These are phyloP conservation scores for Pseudoatta argentina DNA, from an alignment of 1,140 invertebrate species.

Conservation along the genomic window DNA sequence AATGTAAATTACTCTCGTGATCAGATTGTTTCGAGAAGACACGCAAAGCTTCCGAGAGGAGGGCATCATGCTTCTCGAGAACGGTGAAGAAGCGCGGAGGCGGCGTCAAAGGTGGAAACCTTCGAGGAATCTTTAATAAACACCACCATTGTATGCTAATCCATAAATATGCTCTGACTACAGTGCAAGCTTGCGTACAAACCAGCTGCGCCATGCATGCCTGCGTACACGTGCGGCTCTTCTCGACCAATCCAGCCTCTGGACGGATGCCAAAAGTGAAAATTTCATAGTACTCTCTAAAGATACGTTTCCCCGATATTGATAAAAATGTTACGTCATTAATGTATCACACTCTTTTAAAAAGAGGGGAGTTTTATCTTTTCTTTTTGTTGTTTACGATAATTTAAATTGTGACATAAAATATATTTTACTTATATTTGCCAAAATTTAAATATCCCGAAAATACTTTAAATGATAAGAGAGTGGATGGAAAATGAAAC, in stretches of 20 bases:
- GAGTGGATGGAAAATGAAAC: background rate
- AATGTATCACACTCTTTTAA: background rate
- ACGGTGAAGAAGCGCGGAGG: slow-evolving; percentile 65
- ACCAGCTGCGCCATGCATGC: slow-evolving; percentile 73
- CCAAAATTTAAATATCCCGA: background rate
- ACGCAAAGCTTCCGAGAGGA: slow-evolving; percentile 55
- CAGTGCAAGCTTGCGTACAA: slow-evolving; percentile 77
- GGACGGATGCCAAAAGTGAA: slow-evolving; percentile 78
- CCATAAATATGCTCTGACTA: slow-evolving; percentile 75
- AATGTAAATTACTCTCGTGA: slow-evolving; percentile 12
- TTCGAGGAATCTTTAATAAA: slow-evolving; percentile 78
- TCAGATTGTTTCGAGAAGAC: slow-evolving; percentile 54
- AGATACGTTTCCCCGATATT: slow-evolving; percentile 64
- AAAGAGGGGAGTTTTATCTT: background rate
- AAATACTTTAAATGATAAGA: background rate
- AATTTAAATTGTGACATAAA: background rate
- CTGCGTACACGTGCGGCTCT: slow-evolving; percentile 72
- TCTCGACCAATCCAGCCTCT: slow-evolving; percentile 68
- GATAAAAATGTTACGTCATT: slow-evolving; percentile 40
- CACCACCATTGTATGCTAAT: slow-evolving; percentile 78
- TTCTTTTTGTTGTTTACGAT: background rate
- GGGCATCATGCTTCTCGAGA: slow-evolving; percentile 61
- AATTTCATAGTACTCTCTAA: slow-evolving; percentile 68
- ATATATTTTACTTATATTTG: background rate
- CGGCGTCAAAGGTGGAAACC: slow-evolving; percentile 73